Evolutionary conservation across 2,888 invertebrate genomes (phyloP).

Genomic region (Chirona hameri): DNA sequence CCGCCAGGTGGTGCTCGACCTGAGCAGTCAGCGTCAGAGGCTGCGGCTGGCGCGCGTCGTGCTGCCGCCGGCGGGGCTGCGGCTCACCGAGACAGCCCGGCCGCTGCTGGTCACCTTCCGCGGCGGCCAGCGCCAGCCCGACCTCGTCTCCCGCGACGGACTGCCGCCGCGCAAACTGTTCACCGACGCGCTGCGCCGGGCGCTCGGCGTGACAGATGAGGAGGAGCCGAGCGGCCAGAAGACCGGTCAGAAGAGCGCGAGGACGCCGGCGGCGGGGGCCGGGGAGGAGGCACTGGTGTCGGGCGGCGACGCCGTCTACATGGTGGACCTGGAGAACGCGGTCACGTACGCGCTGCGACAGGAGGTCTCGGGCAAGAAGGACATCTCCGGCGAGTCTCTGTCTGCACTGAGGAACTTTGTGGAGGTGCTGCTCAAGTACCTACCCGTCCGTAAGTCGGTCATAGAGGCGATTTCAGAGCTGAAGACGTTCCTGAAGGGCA

Average conservation of each 20-base stretch:
- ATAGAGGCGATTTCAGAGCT: conserved; percentile 61
- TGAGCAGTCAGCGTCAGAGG: not conserved
- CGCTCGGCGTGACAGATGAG: conserved; percentile 33
- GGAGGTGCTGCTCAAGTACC: conserved; percentile 66
- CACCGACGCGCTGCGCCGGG: not conserved
- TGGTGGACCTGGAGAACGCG: conserved; percentile 82
- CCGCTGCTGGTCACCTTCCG: conserved; percentile 22
- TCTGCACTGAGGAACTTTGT: conserved; percentile 71
- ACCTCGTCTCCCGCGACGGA: not conserved
- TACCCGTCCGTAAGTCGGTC: conserved; percentile 70
- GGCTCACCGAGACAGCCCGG: not conserved
- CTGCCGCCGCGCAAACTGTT: conserved; percentile 8
- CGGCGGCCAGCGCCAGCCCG: not conserved
- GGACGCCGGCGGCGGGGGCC: conserved; percentile 42
- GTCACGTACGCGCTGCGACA: conserved; percentile 75
- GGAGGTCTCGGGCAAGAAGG: conserved; percentile 70
- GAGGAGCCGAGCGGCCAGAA: conserved; percentile 35
- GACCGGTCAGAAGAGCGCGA: conserved; percentile 36
- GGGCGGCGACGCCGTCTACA: conserved; percentile 44
- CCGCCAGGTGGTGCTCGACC: not conserved
- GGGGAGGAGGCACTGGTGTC: conserved; percentile 42
- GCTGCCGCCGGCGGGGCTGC: not conserved
- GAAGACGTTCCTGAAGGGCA: conserved; percentile 51
- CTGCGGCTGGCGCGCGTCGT: not conserved
- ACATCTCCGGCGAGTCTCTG: conserved; percentile 66